Percentiles rank a stretch among this genome's conserved stretches.
Conservation (phyloP, 1,140 invertebrate species). For the Orius laevigatus region DNA sequence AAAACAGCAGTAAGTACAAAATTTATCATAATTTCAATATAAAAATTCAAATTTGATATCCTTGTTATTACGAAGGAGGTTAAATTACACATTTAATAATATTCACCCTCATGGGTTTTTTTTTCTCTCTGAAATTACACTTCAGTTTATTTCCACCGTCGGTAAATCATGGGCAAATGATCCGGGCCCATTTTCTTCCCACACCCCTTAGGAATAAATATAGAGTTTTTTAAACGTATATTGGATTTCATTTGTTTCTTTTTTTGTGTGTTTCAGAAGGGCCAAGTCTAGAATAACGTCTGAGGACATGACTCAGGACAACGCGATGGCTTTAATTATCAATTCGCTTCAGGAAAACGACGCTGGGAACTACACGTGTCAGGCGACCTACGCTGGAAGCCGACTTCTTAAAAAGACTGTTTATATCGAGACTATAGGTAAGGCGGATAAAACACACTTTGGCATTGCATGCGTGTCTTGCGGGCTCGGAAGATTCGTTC, state of each 20-base stretch:
- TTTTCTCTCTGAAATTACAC: too few species aligned
- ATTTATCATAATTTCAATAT: constrained; percentile 2
- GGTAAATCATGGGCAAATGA: background rate
- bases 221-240: too few species aligned
- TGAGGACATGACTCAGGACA: constrained; percentile 37
- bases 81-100: background rate
- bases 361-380: constrained; percentile 67
- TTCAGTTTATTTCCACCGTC: background rate
- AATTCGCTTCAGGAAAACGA: constrained; percentile 53
- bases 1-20: background rate
- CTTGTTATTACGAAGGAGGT: background rate
- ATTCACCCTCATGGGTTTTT: background rate
- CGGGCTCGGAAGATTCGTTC: background rate
- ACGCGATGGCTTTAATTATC: constrained; percentile 50
- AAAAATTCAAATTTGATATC: background rate
- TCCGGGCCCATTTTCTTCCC: too few species aligned
- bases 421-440: constrained; percentile 56
- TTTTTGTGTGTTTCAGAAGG: constrained; percentile 16
- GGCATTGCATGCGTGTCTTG: background rate
- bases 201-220: too few species aligned
- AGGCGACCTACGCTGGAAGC: constrained; percentile 54
- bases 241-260: background rate
- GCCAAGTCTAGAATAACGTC: constrained; percentile 42
- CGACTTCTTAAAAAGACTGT: constrained; percentile 44
- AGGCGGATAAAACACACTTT: constrained; percentile 23